Conservation (phyloP, 2,797 vertebrate genomes). For the Streptopelia turtur region DNA sequence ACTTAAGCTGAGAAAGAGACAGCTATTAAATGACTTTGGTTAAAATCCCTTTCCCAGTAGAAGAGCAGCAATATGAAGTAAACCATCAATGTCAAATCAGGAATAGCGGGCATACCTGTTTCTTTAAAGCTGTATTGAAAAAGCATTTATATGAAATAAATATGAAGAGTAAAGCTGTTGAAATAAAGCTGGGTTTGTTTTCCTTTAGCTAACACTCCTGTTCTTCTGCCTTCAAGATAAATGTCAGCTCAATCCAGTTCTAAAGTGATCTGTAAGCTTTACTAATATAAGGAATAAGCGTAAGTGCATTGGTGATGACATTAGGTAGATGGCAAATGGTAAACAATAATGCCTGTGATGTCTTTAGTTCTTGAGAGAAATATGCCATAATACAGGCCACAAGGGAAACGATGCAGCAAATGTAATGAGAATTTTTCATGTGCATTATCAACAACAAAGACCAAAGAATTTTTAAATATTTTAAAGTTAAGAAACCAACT, state of each 20-base stretch:
- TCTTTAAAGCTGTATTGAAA: not conserved
- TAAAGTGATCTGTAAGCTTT: not conserved
- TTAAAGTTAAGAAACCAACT: not conserved
- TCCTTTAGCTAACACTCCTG: not conserved
- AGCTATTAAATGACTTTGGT: not conserved
- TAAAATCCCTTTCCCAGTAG: not conserved
- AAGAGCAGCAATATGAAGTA: not conserved
- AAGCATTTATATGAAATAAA: not conserved
- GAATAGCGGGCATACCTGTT: not conserved
- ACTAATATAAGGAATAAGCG: not conserved
- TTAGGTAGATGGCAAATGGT: not conserved
- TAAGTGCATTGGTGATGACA: not conserved
- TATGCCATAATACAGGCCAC: fast-evolving
- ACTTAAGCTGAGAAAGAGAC: not conserved
- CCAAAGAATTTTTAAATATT: not conserved
- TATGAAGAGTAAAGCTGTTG: not conserved
- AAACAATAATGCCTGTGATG: not conserved
- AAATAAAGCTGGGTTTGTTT: not conserved
- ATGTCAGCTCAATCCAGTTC: not conserved
- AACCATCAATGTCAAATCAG: not conserved
- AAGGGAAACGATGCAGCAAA: not conserved
- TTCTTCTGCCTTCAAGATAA: slow-evolving; percentile 1
- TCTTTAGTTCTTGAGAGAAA: not conserved
- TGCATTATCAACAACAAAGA: not conserved
- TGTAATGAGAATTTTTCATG: not conserved